Evolutionary conservation across 2,888 invertebrate species (phyloP).

Genomic region (Trachelus tabidus): DNA sequence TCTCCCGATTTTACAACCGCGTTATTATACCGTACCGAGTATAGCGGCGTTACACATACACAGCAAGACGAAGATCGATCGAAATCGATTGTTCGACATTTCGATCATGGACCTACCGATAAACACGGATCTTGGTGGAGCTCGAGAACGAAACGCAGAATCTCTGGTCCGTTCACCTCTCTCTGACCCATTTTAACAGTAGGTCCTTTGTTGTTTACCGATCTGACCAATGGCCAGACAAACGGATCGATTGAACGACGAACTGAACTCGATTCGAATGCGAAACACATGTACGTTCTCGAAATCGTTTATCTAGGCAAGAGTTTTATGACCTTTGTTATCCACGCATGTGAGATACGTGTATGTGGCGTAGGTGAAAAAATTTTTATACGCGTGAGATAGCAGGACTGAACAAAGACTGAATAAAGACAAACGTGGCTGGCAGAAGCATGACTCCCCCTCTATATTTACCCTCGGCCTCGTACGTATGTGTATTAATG

Average conservation of each 20-base stretch:
- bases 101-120: slow-evolving; percentile 30
- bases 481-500: background rate
- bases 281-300: background rate
- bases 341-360: background rate
- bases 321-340: background rate
- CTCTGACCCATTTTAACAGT: slow-evolving; percentile 24
- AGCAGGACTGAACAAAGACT: background rate
- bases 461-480: background rate
- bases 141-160: slow-evolving; percentile 32
- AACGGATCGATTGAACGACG: background rate
- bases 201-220: background rate
- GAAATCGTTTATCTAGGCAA: background rate
- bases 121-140: slow-evolving; percentile 28
- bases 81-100: slow-evolving; percentile 18
- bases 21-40: background rate
- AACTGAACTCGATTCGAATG: background rate
- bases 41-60: background rate
- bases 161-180: slow-evolving; percentile 54
- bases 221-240: background rate
- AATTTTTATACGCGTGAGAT: background rate
- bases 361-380: background rate
- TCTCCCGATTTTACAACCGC: background rate
- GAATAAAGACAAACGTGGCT: background rate
- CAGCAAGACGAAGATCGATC: background rate
- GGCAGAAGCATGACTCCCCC: background rate